These are phyloP conservation scores for Hippopotamyrus pictus DNA, from an alignment of 2,797 vertebrate species.

Conservation along the genomic window DNA sequence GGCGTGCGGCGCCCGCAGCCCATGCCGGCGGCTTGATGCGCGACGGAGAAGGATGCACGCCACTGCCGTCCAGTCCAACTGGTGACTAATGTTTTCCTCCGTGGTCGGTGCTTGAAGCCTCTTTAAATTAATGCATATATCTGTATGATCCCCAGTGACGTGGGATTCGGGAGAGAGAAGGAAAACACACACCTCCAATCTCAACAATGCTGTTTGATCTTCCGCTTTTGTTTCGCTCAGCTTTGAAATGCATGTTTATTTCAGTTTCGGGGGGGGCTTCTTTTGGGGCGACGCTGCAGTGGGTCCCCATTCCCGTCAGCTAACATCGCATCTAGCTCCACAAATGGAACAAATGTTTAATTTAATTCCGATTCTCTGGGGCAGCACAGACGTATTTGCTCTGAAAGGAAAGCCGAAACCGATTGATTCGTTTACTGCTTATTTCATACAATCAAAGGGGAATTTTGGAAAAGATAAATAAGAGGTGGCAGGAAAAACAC, in stretches of 20 bases:
- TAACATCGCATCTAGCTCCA: not conserved
- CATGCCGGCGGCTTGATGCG: constrained; percentile 7
- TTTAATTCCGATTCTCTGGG: not conserved
- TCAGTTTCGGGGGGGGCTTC: not conserved
- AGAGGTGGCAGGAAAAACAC: not conserved
- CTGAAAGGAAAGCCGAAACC: not conserved
- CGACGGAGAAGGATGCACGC: not conserved
- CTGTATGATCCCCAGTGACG: not conserved
- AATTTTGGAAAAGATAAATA: not conserved
- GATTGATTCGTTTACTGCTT: not conserved
- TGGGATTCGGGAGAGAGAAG: not conserved
- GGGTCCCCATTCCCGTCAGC: not conserved
- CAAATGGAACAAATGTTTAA: not conserved
- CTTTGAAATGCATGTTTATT: not conserved
- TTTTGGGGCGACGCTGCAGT: not conserved
- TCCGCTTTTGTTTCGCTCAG: not conserved
- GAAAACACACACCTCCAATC: not conserved
- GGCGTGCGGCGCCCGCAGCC: constrained; percentile 19
- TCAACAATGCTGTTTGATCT: constrained; percentile 1
- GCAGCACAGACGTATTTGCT: not conserved
- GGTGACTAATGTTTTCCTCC: constrained; percentile 14
- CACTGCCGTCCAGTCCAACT: constrained; percentile 4
- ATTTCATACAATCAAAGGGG: not conserved
- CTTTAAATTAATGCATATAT: constrained; percentile 7
- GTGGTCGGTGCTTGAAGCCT: constrained; percentile 12